Evolutionary conservation across 2,888 invertebrate species (phyloP), one percentile per base, ranked within the genome.

Genomic region (Brachylomia viminalis): DNA sequence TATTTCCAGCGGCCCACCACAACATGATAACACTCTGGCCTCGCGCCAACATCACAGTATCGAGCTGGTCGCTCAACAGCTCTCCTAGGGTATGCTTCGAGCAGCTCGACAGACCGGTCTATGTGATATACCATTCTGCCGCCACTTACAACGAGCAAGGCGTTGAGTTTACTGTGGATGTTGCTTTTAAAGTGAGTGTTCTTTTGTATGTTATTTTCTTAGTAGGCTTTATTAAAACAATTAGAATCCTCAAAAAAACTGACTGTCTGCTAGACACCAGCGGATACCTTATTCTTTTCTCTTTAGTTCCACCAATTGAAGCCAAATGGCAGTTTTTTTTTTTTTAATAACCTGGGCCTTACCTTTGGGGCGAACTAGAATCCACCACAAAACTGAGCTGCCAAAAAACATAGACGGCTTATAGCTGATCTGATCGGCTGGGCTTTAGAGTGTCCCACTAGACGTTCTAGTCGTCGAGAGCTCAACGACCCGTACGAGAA

Each of bases 21-120:
- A 95, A 94, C 90, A 83, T 93, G 45, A 5, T 96, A 0, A 93
- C 94, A 0, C 54, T 96, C 1, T 92, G 92, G 90, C 93, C 95
- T 0, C 89, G 87, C 0, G 7, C 47, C 0, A 79, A 86, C 79
- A 88, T 92, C 1, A 81, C 67, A 0, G 27, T 95, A 0, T 66
- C 85, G 0, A 8, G 82, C 0, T 96, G 96, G 96, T 91, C 93
- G 0, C 85, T 95, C 13, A 0, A 68, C 2, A 74, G 92, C 0
- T 85, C 90, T 0, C 66, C 87, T 8, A 7, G 11, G 0, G 52
- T 82, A 0, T 83, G 91, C 6, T 79, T 86, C 80, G 1, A 27
- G 0, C 89, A 84, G 17, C 45, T 45, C 8, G 86, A n/a, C 2
- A 85, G 94, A 0, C 93, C 95, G 0, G 92, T 95, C 1, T 95